Percentiles rank a stretch among this genome's conserved stretches.
These are phyloP conservation scores for Gavialis gangeticus DNA, from an alignment of 2,113 vertebrate genomes.

Conservation along the genomic window DNA sequence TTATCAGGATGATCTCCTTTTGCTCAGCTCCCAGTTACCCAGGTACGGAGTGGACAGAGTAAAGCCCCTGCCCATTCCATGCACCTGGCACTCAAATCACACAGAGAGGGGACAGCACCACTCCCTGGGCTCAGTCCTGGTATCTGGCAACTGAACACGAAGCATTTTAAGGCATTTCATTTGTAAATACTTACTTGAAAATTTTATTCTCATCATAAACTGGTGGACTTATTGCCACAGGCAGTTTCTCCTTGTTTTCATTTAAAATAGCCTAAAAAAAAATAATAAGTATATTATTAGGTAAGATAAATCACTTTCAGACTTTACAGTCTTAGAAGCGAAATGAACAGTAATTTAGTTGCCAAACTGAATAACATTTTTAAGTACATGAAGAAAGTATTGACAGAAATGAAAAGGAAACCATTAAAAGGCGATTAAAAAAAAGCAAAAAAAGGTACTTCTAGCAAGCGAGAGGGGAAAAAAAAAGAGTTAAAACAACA, in stretches of 20 bases:
- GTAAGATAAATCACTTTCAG: background rate
- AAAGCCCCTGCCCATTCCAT: background rate
- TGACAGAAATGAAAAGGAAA: background rate
- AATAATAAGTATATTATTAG: background rate
- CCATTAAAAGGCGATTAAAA: background rate
- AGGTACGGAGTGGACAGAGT: no score
- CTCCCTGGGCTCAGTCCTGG: background rate
- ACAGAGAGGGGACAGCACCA: background rate
- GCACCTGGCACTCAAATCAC: background rate
- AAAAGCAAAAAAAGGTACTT: background rate
- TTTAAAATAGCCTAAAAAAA: conserved; percentile 82
- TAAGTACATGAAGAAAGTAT: background rate
- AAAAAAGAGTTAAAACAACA: background rate
- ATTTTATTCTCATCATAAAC: conserved; percentile 80
- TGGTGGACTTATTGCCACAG: conserved; percentile 73
- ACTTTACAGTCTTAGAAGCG: background rate
- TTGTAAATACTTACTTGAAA: conserved; percentile 84
- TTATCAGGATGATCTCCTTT: background rate
- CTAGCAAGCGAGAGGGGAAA: background rate
- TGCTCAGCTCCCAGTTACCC: no score
- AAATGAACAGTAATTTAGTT: background rate
- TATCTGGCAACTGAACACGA: background rate
- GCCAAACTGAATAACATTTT: background rate
- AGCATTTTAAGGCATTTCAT: background rate
- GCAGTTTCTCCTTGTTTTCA: conserved; percentile 91